A percentile compares a stretch with the other conserved stretches of the same genome.
Evolutionary conservation across 2,797 vertebrate genomes (phyloP).

Genomic region (Xyrichtys novacula): DNA sequence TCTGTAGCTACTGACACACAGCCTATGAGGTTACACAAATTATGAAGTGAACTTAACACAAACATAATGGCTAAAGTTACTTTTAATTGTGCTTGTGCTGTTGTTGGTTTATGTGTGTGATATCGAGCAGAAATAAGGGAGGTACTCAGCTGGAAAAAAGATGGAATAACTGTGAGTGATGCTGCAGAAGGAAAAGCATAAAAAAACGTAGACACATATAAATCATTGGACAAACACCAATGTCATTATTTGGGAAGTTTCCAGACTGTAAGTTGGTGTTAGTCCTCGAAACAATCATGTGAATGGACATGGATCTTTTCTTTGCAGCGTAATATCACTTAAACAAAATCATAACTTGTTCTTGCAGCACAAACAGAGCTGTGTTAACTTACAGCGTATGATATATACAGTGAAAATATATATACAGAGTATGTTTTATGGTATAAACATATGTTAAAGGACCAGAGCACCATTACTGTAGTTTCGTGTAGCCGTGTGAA

Average conservation of each 20-base stretch:
- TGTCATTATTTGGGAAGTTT: conserved; percentile 7
- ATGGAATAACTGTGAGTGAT: conserved; percentile 9
- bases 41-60: too few species aligned
- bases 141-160: conserved; percentile 39
- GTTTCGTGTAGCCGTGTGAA: conserved; percentile 21
- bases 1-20: too few species aligned
- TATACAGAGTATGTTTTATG: background rate
- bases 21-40: background rate
- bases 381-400: background rate
- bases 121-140: conserved; percentile 22
- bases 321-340: background rate
- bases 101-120: conserved; percentile 19
- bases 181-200: conserved; percentile 19
- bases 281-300: too few species aligned
- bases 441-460: background rate
- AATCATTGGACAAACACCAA: background rate
- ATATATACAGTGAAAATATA: too few species aligned
- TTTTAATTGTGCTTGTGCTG: conserved; percentile 30
- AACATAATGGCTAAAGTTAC: conserved; percentile 27
- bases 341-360: background rate
- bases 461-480: background rate
- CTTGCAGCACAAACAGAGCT: background rate
- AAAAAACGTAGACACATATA: too few species aligned
- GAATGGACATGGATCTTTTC: background rate
- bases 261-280: background rate